phyloP scores from a whole-genome alignment of 2,113 vertebrate genomes.

The Apodemus sylvaticus region DNA sequence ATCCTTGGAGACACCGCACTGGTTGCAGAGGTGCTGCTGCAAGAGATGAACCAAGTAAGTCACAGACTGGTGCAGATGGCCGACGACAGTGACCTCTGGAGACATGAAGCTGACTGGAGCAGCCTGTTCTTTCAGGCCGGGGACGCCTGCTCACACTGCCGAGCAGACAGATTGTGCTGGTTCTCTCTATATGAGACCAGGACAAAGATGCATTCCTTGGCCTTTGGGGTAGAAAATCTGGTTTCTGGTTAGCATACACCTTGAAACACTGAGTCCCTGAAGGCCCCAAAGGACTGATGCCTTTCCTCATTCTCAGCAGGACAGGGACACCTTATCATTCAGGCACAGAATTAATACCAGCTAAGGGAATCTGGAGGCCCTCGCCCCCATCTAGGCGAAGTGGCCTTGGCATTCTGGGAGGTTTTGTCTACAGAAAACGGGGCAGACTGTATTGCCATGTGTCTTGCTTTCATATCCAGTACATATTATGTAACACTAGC shows the following conservation, averaged over 20 bases:
- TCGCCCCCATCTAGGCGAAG: neutral
- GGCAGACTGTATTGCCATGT: neutral
- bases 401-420: conserved; percentile 45
- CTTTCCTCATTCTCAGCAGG: neutral
- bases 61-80: conserved; percentile 9
- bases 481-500: neutral
- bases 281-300: neutral
- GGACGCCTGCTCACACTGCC: neutral
- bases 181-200: neutral
- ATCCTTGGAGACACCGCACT: neutral
- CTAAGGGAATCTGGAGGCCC: neutral
- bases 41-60: conserved; percentile 45
- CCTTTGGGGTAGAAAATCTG: neutral
- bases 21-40: conserved; percentile 3
- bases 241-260: neutral
- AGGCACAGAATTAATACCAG: neutral
- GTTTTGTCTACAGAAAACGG: conserved; percentile 15
- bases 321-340: conserved; percentile 5
- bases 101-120: neutral
- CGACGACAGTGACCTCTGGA: neutral
- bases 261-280: conserved; percentile 21
- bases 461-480: neutral
- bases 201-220: neutral
- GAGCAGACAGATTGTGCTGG: neutral
- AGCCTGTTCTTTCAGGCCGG: neutral